Evolutionary conservation across 2,113 vertebrate genomes (phyloP), one percentile per base, ranked within the genome.

Genomic region (Hiodon tergisus): DNA sequence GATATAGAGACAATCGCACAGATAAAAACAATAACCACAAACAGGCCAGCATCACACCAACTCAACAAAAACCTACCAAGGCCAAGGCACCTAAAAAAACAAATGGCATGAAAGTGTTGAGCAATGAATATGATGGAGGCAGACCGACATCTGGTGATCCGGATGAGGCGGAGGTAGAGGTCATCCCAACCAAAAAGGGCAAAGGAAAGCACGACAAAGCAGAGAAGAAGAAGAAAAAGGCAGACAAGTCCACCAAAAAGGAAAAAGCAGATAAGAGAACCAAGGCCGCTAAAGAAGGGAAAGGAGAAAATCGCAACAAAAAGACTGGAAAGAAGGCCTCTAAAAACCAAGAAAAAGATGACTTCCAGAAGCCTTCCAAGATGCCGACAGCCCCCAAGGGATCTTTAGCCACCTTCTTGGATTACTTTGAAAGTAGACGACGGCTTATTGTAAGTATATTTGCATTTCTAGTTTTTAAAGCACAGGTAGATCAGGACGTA

Each of bases 351-450:
- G 94, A 94, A 31, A 93, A 90, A 77, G 93, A 93, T 3, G 55
- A 71, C 17, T 60, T 71, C 46, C 70, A 60, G 46, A 60, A 60
- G 70, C 70, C 70, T 31, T 11, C 52, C 0, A 87, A 92, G 66
- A 95, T 87, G 77, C 88, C 88, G 7, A 84, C 88, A 48, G 48
- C 89, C 1, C 86, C 91, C 0, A 92, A 86, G 75, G 91, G 91
- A 83, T 84, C 90, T 0, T 88, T 93, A 82, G 77, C 84, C 0
- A 88, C 90, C 63, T 93, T 99, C 77, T 85, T 99, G 87, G 93
- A 93, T 47, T 94, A 95, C 85, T 98, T 99, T 86, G 95, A 98
- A 87, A 95, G 92, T 88, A 94, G 92, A 83, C 91, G 97, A 72
- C 87, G 97, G 7, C 91, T 99, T 51, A 88, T 99, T 75, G 97